Evolutionary conservation across 2,797 vertebrate species (phyloP).

Genomic region (Smutsia temminckii): DNA sequence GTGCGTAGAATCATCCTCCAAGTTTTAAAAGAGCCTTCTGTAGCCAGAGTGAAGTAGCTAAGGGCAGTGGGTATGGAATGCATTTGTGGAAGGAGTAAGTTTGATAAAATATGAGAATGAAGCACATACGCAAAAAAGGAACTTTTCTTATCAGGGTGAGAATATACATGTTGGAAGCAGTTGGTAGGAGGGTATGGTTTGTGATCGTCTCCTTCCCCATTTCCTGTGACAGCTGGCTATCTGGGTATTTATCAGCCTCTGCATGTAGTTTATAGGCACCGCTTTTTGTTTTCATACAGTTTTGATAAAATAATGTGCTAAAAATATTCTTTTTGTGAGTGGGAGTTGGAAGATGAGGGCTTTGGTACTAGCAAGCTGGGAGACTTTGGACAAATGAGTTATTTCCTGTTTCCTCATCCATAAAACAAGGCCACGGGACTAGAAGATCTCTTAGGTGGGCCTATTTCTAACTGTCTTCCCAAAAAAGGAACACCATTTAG

Average conservation of each 20-base stretch:
- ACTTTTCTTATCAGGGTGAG: not conserved
- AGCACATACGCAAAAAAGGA: not conserved
- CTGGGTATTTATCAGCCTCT: not conserved
- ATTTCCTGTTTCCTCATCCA: not conserved
- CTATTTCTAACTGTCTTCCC: not conserved
- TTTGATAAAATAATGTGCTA: not conserved
- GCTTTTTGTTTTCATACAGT: not conserved
- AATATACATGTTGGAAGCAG: not conserved
- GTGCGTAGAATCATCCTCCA: not conserved
- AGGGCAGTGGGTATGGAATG: not conserved
- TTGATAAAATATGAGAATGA: conserved; percentile 19
- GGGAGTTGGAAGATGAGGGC: not conserved
- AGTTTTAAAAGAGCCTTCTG: not conserved
- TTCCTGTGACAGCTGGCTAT: not conserved
- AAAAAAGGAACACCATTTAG: not conserved
- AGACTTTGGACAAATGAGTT: not conserved
- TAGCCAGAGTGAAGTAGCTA: not conserved
- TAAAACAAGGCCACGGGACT: not conserved
- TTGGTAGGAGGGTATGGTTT: not conserved
- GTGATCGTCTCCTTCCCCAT: not conserved
- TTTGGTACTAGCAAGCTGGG: not conserved
- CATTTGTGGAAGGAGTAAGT: conserved; percentile 3
- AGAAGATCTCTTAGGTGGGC: not conserved
- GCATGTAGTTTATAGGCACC: not conserved
- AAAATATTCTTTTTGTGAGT: not conserved